Conservation (phyloP, 2,797 vertebrate genomes). For the Australoheros facetus region DNA sequence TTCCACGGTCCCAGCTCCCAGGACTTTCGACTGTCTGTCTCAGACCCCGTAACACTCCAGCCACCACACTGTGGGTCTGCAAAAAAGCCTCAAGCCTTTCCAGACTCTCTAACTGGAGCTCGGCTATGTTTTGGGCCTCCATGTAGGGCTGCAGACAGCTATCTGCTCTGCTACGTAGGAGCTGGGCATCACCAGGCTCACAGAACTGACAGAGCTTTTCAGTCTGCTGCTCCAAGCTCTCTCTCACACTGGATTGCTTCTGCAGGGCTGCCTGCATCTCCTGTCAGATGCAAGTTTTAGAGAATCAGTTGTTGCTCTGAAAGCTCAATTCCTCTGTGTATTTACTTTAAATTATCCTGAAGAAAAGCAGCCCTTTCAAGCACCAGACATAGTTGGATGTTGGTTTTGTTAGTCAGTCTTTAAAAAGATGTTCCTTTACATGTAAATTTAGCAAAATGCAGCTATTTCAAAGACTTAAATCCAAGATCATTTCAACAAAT, state of each 20-base stretch:
- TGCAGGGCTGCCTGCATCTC: conserved; percentile 80
- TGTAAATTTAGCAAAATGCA: no score
- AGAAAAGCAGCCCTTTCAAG: neutral
- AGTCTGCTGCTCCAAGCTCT: conserved; percentile 82
- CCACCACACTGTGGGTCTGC: conserved; percentile 77
- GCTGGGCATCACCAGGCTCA: conserved; percentile 80
- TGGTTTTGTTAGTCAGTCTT: neutral
- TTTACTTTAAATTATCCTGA: neutral
- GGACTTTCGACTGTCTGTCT: conserved; percentile 88
- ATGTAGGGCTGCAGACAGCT: conserved; percentile 89
- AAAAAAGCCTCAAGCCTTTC: conserved; percentile 84
- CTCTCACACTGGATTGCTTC: conserved; percentile 77
- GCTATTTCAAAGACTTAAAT: neutral
- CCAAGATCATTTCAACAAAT: no score
- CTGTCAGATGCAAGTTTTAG: conserved; percentile 68
- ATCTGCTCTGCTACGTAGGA: conserved; percentile 83
- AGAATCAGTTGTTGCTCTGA: conserved; percentile 14
- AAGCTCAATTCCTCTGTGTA: neutral
- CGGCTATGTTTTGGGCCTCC: conserved; percentile 85
- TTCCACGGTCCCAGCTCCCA: conserved; percentile 87
- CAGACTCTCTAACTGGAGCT: conserved; percentile 83
- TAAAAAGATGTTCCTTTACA: neutral
- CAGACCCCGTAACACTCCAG: conserved; percentile 79
- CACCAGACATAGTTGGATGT: neutral
- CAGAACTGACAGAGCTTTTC: conserved; percentile 84